These are phyloP conservation scores for Azorinus chamasolen DNA, from an alignment of 2,888 invertebrate species.

Conservation along the genomic window DNA sequence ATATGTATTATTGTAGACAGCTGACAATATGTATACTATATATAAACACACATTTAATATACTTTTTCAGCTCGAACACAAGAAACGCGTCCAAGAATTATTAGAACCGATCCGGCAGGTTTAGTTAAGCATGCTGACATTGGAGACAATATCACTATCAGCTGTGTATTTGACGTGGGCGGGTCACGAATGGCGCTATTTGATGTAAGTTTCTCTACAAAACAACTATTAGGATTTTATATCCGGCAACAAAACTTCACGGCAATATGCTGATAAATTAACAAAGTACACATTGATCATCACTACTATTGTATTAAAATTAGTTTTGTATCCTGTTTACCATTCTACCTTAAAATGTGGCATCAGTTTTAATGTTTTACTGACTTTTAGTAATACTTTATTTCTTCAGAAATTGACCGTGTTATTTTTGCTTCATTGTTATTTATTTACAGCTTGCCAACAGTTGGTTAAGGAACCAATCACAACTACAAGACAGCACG, in stretches of 20 bases:
- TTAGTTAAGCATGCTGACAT: constrained; percentile 33
- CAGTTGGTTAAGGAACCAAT: constrained; percentile 16
- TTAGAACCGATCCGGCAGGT: constrained; percentile 45
- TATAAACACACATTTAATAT: too few relatives aligned
- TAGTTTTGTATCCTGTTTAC: too few relatives aligned
- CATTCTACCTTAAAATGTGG: too few relatives aligned
- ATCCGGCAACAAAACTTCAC: too few relatives aligned
- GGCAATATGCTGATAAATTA: neutral
- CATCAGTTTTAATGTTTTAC: too few relatives aligned
- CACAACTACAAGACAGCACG: constrained; percentile 24
- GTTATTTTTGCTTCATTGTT: too few relatives aligned
- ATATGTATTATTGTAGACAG: too few relatives aligned
- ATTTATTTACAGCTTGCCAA: constrained; percentile 9
- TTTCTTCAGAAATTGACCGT: too few relatives aligned
- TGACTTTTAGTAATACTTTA: too few relatives aligned
- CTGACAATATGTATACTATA: too few relatives aligned
- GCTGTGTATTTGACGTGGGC: constrained; percentile 66
- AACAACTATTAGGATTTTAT: too few relatives aligned
- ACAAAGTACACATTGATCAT: too few relatives aligned
- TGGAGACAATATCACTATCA: constrained; percentile 57
- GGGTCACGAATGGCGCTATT: constrained; percentile 36
- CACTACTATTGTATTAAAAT: neutral
- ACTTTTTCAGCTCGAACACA: constrained; percentile 38
- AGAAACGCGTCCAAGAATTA: constrained; percentile 50
- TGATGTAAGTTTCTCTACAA: constrained; percentile 56